phyloP scores from a whole-genome alignment of 2,797 vertebrate species.

The Anniella stebbinsi region DNA sequence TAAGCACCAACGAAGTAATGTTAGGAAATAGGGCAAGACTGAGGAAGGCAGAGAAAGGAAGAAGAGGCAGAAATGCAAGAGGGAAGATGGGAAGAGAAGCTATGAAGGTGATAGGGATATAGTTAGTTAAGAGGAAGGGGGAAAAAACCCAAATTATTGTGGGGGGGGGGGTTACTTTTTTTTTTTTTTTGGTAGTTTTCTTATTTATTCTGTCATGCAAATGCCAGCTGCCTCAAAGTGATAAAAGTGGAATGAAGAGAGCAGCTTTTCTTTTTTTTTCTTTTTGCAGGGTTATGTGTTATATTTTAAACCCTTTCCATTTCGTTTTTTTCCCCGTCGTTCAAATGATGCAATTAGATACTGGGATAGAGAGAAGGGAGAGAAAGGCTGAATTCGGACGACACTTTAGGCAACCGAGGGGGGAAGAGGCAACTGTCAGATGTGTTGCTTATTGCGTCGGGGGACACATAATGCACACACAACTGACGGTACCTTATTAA shows the following conservation, averaged over 20 bases:
- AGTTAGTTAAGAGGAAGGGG: background rate
- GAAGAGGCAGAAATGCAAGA: too few relatives aligned
- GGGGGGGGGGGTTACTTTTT: background rate
- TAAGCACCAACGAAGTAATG: background rate
- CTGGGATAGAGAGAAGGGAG: background rate
- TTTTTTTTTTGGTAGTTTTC: background rate
- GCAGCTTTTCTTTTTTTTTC: background rate
- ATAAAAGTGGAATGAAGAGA: background rate
- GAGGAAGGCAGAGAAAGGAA: background rate
- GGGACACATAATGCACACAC: too few relatives aligned
- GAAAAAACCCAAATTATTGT: background rate
- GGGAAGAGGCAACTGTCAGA: too few relatives aligned
- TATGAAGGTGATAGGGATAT: background rate
- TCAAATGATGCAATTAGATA: background rate
- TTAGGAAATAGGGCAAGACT: background rate
- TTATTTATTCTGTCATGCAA: background rate
- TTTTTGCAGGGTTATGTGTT: background rate
- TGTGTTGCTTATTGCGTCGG: too few relatives aligned
- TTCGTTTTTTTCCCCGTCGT: background rate
- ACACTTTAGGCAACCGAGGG: too few relatives aligned
- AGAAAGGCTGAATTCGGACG: too few relatives aligned
- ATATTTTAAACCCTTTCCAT: background rate
- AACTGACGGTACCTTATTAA: too few relatives aligned
- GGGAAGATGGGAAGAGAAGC: background rate
- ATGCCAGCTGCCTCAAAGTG: background rate